These are phyloP conservation scores for Drosophila ananassae DNA, from an alignment of 1,140 invertebrate genomes.

Conservation along the genomic window DNA sequence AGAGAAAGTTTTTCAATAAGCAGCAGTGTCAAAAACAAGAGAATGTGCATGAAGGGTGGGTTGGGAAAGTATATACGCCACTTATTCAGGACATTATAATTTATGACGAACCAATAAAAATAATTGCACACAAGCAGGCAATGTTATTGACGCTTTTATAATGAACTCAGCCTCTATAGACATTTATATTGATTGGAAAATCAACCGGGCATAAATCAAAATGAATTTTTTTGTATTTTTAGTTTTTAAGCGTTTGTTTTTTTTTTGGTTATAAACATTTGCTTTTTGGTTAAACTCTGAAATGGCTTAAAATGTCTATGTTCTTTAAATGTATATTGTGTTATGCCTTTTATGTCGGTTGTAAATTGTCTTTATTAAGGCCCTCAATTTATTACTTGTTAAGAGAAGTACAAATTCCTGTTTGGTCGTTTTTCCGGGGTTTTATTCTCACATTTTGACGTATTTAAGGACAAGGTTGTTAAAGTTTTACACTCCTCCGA, in stretches of 20 bases:
- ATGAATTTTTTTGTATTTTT: neutral
- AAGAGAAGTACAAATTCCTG: conserved; percentile 35
- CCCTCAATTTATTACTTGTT: conserved; percentile 37
- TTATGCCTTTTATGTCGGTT: conserved; percentile 16
- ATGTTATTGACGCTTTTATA: conserved; percentile 28
- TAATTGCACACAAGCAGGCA: conserved; percentile 36
- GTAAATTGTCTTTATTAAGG: conserved; percentile 19
- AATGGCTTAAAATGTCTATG: neutral
- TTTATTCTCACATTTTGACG: conserved; percentile 4
- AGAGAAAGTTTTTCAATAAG: conserved; percentile 71
- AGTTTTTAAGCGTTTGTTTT: neutral
- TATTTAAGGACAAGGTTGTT: conserved; percentile 33
- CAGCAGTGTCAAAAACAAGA: conserved; percentile 54
- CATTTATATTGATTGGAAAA: neutral
- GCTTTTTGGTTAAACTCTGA: neutral
- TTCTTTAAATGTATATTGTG: conserved; percentile 8
- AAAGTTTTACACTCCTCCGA: conserved; percentile 26
- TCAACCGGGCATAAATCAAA: neutral
- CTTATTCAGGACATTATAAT: conserved; percentile 46
- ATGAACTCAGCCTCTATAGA: conserved; percentile 15
- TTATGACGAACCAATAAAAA: conserved; percentile 59
- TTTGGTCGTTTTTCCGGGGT: conserved; percentile 8
- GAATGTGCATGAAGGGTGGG: conserved; percentile 8
- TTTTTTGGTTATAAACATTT: neutral
- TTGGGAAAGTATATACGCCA: conserved; percentile 13